Percentiles rank a stretch among this genome's conserved stretches.
Evolutionary conservation across 2,888 invertebrate genomes (phyloP).

Genomic region (Caenorhabditis becei): DNA sequence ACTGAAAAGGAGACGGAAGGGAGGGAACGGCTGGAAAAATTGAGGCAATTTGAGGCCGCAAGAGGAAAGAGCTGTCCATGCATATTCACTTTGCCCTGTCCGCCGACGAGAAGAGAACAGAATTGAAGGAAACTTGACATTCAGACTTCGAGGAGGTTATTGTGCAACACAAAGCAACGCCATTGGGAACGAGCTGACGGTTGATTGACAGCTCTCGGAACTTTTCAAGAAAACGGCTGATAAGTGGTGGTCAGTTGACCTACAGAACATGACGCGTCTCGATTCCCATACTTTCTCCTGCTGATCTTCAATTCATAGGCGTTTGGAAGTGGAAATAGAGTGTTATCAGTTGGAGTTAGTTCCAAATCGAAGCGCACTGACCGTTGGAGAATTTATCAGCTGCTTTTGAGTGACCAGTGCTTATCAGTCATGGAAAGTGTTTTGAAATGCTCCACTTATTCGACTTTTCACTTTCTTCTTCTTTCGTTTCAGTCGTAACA

Average conservation of each 20-base stretch:
- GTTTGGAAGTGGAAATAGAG: slow-evolving; percentile 13
- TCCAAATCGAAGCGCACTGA: slow-evolving; percentile 47
- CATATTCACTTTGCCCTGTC: neutral
- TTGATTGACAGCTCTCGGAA: slow-evolving; percentile 2
- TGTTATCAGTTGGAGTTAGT: slow-evolving; percentile 27
- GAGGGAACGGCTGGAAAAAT: slow-evolving; percentile 45
- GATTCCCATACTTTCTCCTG: neutral
- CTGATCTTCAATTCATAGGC: neutral
- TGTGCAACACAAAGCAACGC: neutral
- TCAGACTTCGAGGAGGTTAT: neutral
- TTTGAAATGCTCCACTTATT: slow-evolving; percentile 48
- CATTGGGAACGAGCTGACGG: neutral
- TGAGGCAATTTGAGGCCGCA: slow-evolving; percentile 23
- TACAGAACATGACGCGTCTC: neutral
- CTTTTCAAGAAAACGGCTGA: neutral
- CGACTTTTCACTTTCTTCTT: slow-evolving; percentile 18
- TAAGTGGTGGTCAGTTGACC: slow-evolving; percentile 3
- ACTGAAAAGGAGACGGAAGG: neutral
- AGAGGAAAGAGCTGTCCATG: neutral
- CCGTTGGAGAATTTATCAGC: slow-evolving; percentile 52
- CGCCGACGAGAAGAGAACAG: neutral
- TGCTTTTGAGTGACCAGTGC: slow-evolving; percentile 56
- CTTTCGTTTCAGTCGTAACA: slow-evolving; percentile 10
- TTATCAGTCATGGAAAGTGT: slow-evolving; percentile 52
- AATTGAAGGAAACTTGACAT: neutral